A percentile compares a stretch with the other conserved stretches of the same genome.
phyloP scores from a whole-genome alignment of 2,888 invertebrate genomes.

The Macrophya annulata region DNA sequence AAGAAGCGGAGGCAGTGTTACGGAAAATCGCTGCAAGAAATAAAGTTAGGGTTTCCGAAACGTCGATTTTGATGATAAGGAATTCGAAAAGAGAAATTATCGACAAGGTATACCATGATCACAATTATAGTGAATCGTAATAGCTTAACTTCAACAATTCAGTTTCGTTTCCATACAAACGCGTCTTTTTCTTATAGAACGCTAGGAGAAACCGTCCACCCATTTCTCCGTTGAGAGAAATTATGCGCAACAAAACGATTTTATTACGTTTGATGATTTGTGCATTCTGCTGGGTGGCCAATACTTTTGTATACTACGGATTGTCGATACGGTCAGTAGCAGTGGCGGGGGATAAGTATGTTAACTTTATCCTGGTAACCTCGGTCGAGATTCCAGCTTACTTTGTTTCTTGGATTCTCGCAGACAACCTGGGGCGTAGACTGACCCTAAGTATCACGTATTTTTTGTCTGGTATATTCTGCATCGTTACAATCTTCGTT shows the following conservation, averaged over 20 bases:
- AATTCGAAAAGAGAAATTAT: conserved; percentile 10
- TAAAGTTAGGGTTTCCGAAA: conserved; percentile 81
- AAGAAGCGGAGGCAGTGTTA: conserved; percentile 83
- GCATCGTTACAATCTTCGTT: conserved; percentile 83
- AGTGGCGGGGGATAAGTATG: conserved; percentile 88
- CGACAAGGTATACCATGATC: conserved; percentile 3
- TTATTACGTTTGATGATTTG: conserved; percentile 83
- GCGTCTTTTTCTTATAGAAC: background rate
- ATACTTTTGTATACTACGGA: conserved; percentile 91
- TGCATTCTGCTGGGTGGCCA: conserved; percentile 90
- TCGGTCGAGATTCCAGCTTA: conserved; percentile 89
- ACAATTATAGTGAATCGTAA: background rate
- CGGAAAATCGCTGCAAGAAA: conserved; percentile 85
- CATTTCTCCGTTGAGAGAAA: conserved; percentile 75
- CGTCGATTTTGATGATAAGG: conserved; percentile 62
- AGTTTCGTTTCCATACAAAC: background rate
- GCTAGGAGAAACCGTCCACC: background rate
- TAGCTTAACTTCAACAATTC: background rate
- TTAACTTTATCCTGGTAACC: conserved; percentile 88
- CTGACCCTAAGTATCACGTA: conserved; percentile 84
- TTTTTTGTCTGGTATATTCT: conserved; percentile 83
- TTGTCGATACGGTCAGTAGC: conserved; percentile 89
- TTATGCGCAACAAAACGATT: conserved; percentile 81
- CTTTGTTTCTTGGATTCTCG: conserved; percentile 83
- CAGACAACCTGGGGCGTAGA: conserved; percentile 81